These are phyloP conservation scores for Hipparchia semele DNA, from an alignment of 2,888 invertebrate genomes.

Conservation along the genomic window DNA sequence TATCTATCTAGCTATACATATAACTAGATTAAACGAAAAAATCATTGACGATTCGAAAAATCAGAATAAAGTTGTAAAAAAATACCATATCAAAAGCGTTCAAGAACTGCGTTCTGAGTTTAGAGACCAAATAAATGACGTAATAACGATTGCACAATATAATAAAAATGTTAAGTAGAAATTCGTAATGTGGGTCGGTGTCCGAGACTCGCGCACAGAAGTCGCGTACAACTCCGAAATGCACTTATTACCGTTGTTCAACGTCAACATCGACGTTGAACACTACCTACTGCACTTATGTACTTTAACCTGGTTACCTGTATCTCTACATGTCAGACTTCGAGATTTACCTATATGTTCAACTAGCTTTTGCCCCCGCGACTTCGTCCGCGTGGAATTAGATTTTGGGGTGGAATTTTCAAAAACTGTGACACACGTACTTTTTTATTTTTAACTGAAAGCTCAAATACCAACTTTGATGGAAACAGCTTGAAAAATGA, in stretches of 20 bases:
- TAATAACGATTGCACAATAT: constrained; percentile 32
- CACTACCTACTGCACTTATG: background rate
- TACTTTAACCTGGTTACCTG: background rate
- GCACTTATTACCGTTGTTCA: constrained; percentile 3
- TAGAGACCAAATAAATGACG: constrained; percentile 16
- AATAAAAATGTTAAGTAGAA: constrained; percentile 29
- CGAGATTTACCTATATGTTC: no score
- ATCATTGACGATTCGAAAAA: no score
- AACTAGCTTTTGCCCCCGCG: no score
- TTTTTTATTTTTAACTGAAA: no score
- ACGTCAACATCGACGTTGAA: background rate
- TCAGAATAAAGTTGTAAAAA: background rate
- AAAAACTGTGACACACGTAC: no score
- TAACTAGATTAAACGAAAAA: no score
- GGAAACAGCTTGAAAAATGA: no score
- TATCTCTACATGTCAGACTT: background rate
- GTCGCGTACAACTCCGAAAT: constrained; percentile 14
- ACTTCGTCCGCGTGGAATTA: no score
- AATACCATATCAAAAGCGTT: background rate
- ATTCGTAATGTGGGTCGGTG: constrained; percentile 37
- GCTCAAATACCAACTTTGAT: no score
- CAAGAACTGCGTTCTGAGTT: background rate
- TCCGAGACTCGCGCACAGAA: constrained; percentile 9
- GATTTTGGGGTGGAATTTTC: no score
- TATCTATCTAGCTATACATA: no score